These are phyloP conservation scores for Aradophagus sp. DNA, from an alignment of 1,140 invertebrate genomes.

Conservation along the genomic window DNA sequence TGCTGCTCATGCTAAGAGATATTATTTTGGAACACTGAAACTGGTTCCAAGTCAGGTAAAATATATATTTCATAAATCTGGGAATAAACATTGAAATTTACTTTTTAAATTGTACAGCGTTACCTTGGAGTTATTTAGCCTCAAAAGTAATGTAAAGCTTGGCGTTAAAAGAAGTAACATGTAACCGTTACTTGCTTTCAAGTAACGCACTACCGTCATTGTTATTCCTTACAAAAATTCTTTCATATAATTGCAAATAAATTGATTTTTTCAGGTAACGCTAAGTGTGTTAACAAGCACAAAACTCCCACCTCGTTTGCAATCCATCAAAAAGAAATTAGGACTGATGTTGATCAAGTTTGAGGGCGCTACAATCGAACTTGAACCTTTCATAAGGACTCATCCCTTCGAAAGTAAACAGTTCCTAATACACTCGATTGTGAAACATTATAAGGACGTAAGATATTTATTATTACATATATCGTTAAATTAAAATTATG, in stretches of 20 bases:
- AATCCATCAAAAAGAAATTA: conserved; percentile 88
- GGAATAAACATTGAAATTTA: too few relatives aligned
- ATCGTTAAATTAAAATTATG: conserved; percentile 16
- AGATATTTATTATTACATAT: conserved; percentile 20
- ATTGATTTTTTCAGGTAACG: conserved; percentile 76
- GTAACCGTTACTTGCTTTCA: too few relatives aligned
- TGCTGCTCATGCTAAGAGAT: conserved; percentile 86
- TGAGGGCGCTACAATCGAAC: conserved; percentile 95
- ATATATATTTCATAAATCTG: too few relatives aligned
- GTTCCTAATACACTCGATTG: conserved; percentile 84
- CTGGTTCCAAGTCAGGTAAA: conserved; percentile 83
- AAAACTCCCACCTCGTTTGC: conserved; percentile 84
- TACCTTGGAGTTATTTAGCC: too few relatives aligned
- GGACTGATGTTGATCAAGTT: conserved; percentile 94
- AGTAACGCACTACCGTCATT: too few relatives aligned
- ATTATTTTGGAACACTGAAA: conserved; percentile 92
- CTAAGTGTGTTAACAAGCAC: conserved; percentile 90
- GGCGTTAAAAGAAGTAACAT: too few relatives aligned
- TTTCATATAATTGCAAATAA: conserved; percentile 4
- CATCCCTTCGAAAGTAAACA: conserved; percentile 93
- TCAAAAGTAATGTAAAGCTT: too few relatives aligned
- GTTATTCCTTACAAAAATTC: background rate
- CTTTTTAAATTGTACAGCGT: too few relatives aligned
- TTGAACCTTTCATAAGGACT: conserved; percentile 88
- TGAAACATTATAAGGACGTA: conserved; percentile 88